These are phyloP conservation scores for Tachuris rubrigastra DNA, from an alignment of 2,113 vertebrate species.

Conservation along the genomic window DNA sequence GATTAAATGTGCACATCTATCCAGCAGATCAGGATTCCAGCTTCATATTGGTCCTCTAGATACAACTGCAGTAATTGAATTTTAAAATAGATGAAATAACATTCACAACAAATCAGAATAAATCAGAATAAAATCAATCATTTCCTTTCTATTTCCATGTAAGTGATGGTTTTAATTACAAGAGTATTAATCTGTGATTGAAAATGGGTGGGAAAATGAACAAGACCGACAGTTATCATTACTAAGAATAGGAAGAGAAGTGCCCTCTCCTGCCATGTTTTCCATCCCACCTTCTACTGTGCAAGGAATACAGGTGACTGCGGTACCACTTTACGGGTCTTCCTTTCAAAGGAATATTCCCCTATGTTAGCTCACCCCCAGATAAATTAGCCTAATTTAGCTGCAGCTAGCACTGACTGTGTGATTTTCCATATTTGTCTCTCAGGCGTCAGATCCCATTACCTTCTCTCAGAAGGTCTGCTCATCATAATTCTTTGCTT, in stretches of 20 bases:
- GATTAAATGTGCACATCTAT: background rate
- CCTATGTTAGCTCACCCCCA: background rate
- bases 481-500: background rate
- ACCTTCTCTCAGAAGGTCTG: background rate
- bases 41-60: background rate
- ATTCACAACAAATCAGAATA: background rate
- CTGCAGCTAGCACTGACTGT: background rate
- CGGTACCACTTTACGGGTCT: background rate
- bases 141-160: background rate
- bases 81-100: background rate
- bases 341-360: background rate
- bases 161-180: background rate
- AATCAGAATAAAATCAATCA: background rate
- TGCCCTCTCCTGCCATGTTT: background rate
- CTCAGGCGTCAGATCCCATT: background rate
- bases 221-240: rapidly evolving
- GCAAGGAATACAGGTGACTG: background rate
- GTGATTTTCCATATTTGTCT: background rate
- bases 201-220: background rate
- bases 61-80: background rate
- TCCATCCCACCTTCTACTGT: background rate
- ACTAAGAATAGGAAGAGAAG: background rate
- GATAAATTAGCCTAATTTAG: background rate
- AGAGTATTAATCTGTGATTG: background rate
- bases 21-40: background rate